phyloP scores from a whole-genome alignment of 2,113 vertebrate species.

The Morone chrysops region DNA sequence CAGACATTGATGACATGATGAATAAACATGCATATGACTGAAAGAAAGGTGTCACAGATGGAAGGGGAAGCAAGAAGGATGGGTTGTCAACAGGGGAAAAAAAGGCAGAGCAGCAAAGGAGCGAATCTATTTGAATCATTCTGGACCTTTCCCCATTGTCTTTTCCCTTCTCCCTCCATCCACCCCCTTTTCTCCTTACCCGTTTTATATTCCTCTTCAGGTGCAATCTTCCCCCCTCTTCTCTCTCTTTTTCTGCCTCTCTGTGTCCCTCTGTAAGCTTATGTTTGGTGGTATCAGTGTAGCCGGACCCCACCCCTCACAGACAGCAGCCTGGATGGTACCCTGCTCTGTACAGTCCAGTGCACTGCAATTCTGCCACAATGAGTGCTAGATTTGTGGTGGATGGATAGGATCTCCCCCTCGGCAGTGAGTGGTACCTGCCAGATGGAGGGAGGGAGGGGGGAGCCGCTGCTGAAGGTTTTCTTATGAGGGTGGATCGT shows the following conservation, averaged over 20 bases:
- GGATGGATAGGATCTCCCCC: constrained; percentile 72
- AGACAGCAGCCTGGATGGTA: constrained; percentile 82
- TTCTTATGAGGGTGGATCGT: constrained; percentile 68
- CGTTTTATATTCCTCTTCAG: constrained; percentile 84
- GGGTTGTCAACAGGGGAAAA: constrained; percentile 43
- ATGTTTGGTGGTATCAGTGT: constrained; percentile 78
- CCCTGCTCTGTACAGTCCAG: constrained; percentile 81
- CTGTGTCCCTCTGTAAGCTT: constrained; percentile 71
- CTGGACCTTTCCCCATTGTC: constrained; percentile 73
- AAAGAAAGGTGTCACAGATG: constrained; percentile 27
- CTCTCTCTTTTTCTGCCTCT: constrained; percentile 69
- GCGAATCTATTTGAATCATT: constrained; percentile 62
- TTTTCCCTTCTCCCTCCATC: constrained; percentile 63
- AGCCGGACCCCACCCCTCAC: constrained; percentile 86
- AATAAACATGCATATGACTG: constrained; percentile 14
- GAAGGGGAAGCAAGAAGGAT: constrained; percentile 32
- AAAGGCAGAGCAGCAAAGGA: constrained; percentile 50
- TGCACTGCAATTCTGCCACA: constrained; percentile 84
- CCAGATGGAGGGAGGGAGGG: constrained; percentile 75
- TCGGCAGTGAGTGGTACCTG: constrained; percentile 79
- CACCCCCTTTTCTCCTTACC: constrained; percentile 77
- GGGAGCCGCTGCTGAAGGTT: constrained; percentile 39
- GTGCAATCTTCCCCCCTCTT: constrained; percentile 77
- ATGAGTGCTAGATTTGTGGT: constrained; percentile 75
- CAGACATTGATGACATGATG: constrained; percentile 17